Evolutionary conservation across 2,797 vertebrate species (phyloP).

Genomic region (Apodemus agrarius): DNA sequence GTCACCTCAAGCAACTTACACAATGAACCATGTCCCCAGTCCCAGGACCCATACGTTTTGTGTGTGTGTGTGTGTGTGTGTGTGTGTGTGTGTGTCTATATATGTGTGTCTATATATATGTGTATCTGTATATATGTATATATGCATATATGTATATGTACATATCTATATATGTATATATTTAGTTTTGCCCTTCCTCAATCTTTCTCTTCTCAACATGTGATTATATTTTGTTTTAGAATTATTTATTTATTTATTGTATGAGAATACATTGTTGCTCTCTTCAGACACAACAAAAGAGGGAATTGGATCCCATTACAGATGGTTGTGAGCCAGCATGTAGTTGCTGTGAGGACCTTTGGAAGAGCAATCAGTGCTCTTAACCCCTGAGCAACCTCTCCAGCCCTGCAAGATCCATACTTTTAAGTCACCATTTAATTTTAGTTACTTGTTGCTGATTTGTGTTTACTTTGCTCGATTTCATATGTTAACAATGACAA

Average conservation of each 20-base stretch:
- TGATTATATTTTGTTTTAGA: no score
- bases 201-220: no score
- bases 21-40: background rate
- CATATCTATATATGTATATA: no score
- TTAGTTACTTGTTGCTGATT: background rate
- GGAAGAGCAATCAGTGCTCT: background rate
- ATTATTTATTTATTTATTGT: no score
- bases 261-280: background rate
- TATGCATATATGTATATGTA: no score
- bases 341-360: background rate
- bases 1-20: background rate
- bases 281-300: background rate
- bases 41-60: no score
- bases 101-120: no score
- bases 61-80: no score
- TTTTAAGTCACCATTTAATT: conserved; percentile 32
- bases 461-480: conserved; percentile 15
- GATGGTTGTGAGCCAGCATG: background rate
- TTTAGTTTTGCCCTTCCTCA: no score
- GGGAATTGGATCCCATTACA: background rate
- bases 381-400: background rate
- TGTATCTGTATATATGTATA: no score
- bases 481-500: background rate
- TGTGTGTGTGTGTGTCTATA: no score
- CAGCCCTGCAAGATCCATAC: background rate